These are phyloP conservation scores for Drosophila greeni DNA, from an alignment of 2,888 invertebrate species.

Conservation along the genomic window DNA sequence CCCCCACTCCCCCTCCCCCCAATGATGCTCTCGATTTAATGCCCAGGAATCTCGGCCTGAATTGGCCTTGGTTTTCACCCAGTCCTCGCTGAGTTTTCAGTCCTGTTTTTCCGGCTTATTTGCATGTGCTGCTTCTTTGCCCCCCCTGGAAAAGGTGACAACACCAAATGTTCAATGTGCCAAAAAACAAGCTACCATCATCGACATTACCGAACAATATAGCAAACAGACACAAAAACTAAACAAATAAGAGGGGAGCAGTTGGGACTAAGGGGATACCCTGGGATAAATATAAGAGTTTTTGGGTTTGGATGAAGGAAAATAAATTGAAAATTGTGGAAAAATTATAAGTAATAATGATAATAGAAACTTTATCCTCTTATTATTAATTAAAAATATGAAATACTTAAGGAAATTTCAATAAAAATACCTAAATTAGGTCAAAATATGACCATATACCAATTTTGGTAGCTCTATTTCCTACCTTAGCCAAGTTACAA, in stretches of 20 bases:
- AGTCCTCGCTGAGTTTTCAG: conserved; percentile 10
- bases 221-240: conserved; percentile 30
- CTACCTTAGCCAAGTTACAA: not conserved
- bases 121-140: conserved; percentile 53
- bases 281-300: not conserved
- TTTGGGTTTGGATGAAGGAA: not conserved
- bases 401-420: not conserved
- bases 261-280: not conserved
- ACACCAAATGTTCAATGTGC: conserved; percentile 69
- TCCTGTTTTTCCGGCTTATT: conserved; percentile 47
- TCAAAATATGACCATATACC: not conserved
- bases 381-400: not conserved
- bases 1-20: conserved; percentile 1
- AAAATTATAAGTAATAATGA: no score
- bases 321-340: not conserved
- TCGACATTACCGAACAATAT: conserved; percentile 37
- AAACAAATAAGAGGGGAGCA: conserved; percentile 1
- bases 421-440: not conserved
- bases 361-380: not conserved
- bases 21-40: conserved; percentile 60
- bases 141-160: conserved; percentile 65
- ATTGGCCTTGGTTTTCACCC: conserved; percentile 24
- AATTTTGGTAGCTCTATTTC: not conserved
- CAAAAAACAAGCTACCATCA: conserved; percentile 58
- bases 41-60: conserved; percentile 63